Base-by-base conservation (phyloP, 2,797 vertebrate genomes). In the Epinephelus malabaricus region DNA sequence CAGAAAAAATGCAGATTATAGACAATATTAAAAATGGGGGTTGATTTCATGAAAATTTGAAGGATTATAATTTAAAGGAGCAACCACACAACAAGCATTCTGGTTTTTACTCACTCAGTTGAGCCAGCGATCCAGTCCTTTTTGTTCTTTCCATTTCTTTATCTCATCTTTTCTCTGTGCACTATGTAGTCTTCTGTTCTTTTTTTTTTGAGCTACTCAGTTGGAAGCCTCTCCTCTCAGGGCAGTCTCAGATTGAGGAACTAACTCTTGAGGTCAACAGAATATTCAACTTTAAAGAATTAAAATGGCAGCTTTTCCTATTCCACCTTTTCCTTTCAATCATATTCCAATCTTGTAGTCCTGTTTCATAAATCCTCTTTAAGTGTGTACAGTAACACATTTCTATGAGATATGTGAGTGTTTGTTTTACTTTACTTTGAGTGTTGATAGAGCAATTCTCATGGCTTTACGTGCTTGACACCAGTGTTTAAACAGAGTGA, bases 401-500 rank as follows among this genome's bases (percentile, higher is more conserved):
- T 19, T 25, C 11, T 15, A 5, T 21, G 17, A 56, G 27, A 51
- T 34, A 17, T 54, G 30, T 8, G 2, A 73, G 3, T 21, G 43
- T 59, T 75, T 61, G 25, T 67, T 78, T 83, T 34, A 34, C 27
- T 55, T 43, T 17, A 19, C 55, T 79, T 68, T 30, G 4, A 46
- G 56, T 21, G 27, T 47, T 21, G 58, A 59, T 38, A 51, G 56
- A 78, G 81, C 72, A 73, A 83, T 84, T 92, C 88, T 87, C 78
- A 79, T 47, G 78, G 74, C 79, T 87, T 78, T 80, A 23, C 69
- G 12, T 88, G 73, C 66, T n/a, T 73, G 78, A 86, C 91, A 82
- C 89, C 76, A 51, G 76, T 70, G 81, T 91, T 94, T 91, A 90
- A 89, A 86, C 74, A 84, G 86, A 89, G 91, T 92, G 92, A 92